Evolutionary conservation across 1,140 invertebrate species (phyloP).

Genomic region (Drosophila bipectinata): DNA sequence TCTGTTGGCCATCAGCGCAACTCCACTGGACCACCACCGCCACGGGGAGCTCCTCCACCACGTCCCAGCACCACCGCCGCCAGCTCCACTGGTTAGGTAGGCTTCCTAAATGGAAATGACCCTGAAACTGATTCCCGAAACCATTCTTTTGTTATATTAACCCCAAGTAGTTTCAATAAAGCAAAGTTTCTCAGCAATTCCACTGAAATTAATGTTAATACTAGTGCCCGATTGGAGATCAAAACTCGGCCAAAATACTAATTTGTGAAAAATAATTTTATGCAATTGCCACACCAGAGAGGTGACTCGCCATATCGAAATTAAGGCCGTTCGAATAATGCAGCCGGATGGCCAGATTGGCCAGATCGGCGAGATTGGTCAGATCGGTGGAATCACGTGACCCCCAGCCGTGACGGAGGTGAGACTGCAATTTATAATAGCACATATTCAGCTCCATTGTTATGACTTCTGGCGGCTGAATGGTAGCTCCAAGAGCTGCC

Average conservation of each 20-base stretch:
- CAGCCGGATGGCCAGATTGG: neutral
- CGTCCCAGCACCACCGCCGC: slow-evolving; percentile 41
- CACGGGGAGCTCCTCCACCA: slow-evolving; percentile 33
- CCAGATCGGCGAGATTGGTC: neutral
- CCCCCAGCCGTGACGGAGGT: slow-evolving; percentile 15
- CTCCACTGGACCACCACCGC: slow-evolving; percentile 30
- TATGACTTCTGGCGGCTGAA: slow-evolving; percentile 24
- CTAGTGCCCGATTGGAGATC: too few species aligned
- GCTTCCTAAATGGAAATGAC: neutral
- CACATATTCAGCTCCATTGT: slow-evolving; percentile 10
- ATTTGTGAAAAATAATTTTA: neutral
- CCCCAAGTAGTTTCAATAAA: neutral
- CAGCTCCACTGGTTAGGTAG: slow-evolving; percentile 28
- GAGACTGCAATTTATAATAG: slow-evolving; percentile 32
- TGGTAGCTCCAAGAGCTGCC: slow-evolving; percentile 24
- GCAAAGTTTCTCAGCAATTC: neutral
- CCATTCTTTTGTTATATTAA: neutral
- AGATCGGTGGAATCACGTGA: neutral
- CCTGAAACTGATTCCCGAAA: neutral
- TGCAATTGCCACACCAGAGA: neutral
- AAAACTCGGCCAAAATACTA: too few species aligned
- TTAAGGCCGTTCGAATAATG: slow-evolving; percentile 25
- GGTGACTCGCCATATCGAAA: slow-evolving; percentile 9
- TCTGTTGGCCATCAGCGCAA: slow-evolving; percentile 27
- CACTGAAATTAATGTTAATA: too few species aligned